Conservation (phyloP, 1,140 invertebrate species). For the Himalopsyche phryganea region DNA sequence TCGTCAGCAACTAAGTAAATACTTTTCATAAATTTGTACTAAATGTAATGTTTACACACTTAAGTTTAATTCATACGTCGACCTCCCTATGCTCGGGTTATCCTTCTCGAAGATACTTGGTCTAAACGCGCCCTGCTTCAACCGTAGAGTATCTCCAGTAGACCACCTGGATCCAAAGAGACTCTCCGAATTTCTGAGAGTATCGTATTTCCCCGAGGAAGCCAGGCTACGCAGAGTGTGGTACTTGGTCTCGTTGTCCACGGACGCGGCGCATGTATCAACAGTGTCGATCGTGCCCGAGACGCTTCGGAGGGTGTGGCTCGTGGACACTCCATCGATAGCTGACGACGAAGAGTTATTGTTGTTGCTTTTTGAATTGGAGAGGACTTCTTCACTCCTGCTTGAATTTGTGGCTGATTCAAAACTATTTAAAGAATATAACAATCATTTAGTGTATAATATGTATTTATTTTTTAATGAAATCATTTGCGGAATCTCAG, state of each 20-base stretch:
- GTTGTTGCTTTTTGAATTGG: conserved; percentile 6
- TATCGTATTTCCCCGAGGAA: conserved; percentile 25
- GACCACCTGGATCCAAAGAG: conserved; percentile 29
- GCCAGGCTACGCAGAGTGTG: conserved; percentile 24
- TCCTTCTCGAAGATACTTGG: conserved; percentile 23
- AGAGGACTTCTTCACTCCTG: conserved; percentile 29
- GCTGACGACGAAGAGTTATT: conserved; percentile 4
- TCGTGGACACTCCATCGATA: conserved; percentile 15
- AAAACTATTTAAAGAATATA: conserved; percentile 11
- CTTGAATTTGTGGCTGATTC: conserved; percentile 14
- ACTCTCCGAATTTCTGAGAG: conserved; percentile 28
- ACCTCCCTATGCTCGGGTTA: not conserved
- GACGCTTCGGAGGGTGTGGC: conserved; percentile 26
- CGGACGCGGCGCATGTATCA: not conserved
- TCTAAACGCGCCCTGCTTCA: conserved; percentile 12
- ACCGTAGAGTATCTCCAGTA: conserved; percentile 20
- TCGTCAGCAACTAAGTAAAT: no score
- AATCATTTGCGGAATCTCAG: no score
- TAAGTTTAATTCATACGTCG: not conserved
- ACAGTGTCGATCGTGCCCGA: conserved; percentile 14
- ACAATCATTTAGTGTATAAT: not conserved
- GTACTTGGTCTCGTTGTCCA: conserved; percentile 13
- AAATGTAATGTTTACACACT: no score
- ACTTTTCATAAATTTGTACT: no score
- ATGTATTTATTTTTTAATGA: no score